These are phyloP conservation scores for Parasteatoda lunata DNA, from an alignment of 2,888 invertebrate genomes.

Conservation along the genomic window DNA sequence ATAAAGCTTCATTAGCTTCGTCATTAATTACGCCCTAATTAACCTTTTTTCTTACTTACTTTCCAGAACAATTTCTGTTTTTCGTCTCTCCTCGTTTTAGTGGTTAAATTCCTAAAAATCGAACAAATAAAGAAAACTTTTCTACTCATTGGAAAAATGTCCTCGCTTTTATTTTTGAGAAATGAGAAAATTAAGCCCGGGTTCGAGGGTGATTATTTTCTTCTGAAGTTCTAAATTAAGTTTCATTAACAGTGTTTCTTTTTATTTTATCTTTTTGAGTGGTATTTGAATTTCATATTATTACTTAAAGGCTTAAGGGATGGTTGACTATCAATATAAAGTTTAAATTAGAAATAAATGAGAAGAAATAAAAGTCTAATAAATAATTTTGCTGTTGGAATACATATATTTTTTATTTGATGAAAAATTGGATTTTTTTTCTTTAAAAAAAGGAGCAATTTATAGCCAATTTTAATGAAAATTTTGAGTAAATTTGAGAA, in stretches of 20 bases:
- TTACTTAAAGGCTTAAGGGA: too few relatives aligned
- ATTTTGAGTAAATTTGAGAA: too few relatives aligned
- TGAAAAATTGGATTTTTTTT: too few relatives aligned
- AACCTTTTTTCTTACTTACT: constrained; percentile 25
- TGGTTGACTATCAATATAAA: too few relatives aligned
- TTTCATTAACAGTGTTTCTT: background rate
- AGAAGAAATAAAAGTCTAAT: too few relatives aligned
- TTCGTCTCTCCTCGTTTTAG: constrained; percentile 7
- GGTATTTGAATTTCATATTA: background rate
- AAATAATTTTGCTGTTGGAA: too few relatives aligned
- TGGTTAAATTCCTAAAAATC: too few relatives aligned
- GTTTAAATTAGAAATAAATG: too few relatives aligned
- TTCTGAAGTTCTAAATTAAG: background rate
- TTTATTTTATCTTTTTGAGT: background rate
- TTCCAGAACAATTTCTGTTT: constrained; percentile 6
- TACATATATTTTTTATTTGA: too few relatives aligned
- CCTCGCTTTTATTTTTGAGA: background rate
- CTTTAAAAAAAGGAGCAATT: too few relatives aligned
- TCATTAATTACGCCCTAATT: constrained; percentile 59
- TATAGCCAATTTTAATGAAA: too few relatives aligned
- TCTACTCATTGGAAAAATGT: background rate
- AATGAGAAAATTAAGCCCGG: background rate
- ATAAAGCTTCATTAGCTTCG: constrained; percentile 51
- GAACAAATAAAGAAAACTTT: too few relatives aligned
- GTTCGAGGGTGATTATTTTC: background rate